phyloP scores from a whole-genome alignment of 2,797 vertebrate species.

The Coluber constrictor region DNA sequence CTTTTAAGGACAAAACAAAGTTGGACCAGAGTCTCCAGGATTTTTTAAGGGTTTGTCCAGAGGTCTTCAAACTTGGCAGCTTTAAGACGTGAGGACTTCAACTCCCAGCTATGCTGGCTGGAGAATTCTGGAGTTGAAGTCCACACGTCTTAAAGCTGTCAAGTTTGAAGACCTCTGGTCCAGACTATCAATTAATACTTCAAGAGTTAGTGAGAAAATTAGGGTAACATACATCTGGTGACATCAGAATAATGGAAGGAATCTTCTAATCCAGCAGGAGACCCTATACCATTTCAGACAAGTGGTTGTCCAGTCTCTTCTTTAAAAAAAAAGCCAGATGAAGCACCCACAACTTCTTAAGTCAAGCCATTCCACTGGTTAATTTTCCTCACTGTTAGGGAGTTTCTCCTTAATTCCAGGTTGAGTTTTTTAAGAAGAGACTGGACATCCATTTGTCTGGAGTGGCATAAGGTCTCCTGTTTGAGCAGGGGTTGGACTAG shows the following conservation, averaged over 20 bases:
- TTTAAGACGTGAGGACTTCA: too few relatives aligned
- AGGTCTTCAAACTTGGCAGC: too few relatives aligned
- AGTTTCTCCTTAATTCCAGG: not conserved
- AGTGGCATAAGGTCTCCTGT: not conserved
- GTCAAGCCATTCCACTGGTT: not conserved
- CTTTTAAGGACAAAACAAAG: not conserved
- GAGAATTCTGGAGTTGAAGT: too few relatives aligned
- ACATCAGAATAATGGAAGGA: not conserved
- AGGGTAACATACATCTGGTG: not conserved
- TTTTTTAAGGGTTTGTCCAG: not conserved
- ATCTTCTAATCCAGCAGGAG: too few relatives aligned
- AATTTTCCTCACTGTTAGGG: not conserved
- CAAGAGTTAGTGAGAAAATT: not conserved
- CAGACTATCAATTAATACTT: not conserved
- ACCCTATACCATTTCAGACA: not conserved
- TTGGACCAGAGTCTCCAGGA: not conserved
- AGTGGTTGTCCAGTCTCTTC: not conserved
- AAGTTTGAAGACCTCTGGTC: too few relatives aligned
- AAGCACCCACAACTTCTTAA: not conserved
- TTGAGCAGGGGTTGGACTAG: too few relatives aligned
- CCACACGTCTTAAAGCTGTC: too few relatives aligned
- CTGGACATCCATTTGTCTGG: not conserved
- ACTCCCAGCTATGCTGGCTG: too few relatives aligned
- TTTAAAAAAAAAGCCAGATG: not conserved
- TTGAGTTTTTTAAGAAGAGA: not conserved